These are phyloP conservation scores for Pterobdella sp. DNA, from an alignment of 2,888 invertebrate genomes.

Conservation along the genomic window DNA sequence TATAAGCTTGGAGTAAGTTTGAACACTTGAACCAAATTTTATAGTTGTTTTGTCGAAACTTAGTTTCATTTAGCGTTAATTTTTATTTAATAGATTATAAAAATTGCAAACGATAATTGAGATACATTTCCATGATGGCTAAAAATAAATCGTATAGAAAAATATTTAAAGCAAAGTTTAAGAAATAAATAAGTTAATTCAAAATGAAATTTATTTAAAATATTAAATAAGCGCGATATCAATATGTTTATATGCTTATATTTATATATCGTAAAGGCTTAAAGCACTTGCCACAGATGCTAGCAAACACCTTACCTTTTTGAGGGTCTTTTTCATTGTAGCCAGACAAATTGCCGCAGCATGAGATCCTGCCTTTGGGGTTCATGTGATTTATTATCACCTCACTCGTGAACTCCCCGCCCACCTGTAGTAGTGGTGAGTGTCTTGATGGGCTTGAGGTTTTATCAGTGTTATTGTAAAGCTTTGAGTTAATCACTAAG, in stretches of 20 bases:
- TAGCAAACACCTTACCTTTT: conserved; percentile 25
- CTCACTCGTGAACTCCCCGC: conserved; percentile 60
- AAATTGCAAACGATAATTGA: background rate
- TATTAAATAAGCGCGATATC: too few relatives aligned
- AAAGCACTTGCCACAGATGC: too few relatives aligned
- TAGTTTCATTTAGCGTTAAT: background rate
- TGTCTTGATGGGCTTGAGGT: too few relatives aligned
- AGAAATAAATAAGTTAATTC: background rate
- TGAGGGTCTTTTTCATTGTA: conserved; percentile 55
- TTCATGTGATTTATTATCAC: conserved; percentile 60
- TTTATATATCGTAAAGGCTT: too few relatives aligned
- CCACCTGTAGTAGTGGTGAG: conserved; percentile 63
- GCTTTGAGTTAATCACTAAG: too few relatives aligned
- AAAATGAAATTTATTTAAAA: too few relatives aligned
- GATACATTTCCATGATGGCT: background rate
- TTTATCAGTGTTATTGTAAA: too few relatives aligned
- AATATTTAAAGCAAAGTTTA: background rate
- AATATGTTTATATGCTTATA: too few relatives aligned
- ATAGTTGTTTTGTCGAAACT: background rate
- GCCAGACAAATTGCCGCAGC: conserved; percentile 61
- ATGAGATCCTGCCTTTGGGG: conserved; percentile 57
- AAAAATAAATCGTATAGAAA: background rate
- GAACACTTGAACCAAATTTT: background rate
- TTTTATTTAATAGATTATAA: background rate
- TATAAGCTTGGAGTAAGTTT: background rate